A percentile compares a stretch with the other conserved stretches of the same genome.
These are phyloP conservation scores for Luperina nickerlii DNA, from an alignment of 2,888 invertebrate species.

Conservation along the genomic window DNA sequence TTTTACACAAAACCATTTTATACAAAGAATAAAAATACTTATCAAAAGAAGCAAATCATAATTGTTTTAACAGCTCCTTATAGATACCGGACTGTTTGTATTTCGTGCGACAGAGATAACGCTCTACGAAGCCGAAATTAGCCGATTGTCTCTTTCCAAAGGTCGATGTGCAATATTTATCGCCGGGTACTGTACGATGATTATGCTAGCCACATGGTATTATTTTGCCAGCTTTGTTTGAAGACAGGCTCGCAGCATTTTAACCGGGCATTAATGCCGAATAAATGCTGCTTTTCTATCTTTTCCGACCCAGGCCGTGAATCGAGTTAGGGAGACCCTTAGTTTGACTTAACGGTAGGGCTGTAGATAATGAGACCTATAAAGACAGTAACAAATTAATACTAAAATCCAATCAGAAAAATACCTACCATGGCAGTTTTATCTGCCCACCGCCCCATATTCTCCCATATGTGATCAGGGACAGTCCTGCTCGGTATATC, in stretches of 20 bases:
- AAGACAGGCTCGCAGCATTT: not conserved
- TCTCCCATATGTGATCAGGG: constrained; percentile 91
- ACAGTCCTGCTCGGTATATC: constrained; percentile 88
- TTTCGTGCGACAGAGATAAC: too few relatives aligned
- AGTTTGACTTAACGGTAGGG: not conserved
- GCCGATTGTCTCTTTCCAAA: too few relatives aligned
- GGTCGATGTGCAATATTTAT: too few relatives aligned
- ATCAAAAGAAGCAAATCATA: too few relatives aligned
- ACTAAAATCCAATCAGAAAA: not conserved
- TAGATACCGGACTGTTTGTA: too few relatives aligned
- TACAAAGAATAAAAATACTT: too few relatives aligned
- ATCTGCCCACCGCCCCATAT: constrained; percentile 91
- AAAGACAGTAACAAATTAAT: not conserved
- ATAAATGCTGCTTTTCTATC: not conserved
- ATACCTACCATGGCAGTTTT: constrained; percentile 91
- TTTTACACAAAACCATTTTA: too few relatives aligned
- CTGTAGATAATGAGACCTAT: too few relatives aligned
- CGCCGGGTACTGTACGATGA: not conserved
- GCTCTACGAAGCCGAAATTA: too few relatives aligned
- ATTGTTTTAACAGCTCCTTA: too few relatives aligned
- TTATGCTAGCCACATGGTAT: not conserved
- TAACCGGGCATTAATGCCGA: not conserved
- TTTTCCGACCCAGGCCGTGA: not conserved
- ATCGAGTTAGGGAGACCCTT: not conserved
- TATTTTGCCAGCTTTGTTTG: not conserved